These are phyloP conservation scores for Drosophila helvetica DNA, from an alignment of 2,888 invertebrate genomes.

Conservation along the genomic window DNA sequence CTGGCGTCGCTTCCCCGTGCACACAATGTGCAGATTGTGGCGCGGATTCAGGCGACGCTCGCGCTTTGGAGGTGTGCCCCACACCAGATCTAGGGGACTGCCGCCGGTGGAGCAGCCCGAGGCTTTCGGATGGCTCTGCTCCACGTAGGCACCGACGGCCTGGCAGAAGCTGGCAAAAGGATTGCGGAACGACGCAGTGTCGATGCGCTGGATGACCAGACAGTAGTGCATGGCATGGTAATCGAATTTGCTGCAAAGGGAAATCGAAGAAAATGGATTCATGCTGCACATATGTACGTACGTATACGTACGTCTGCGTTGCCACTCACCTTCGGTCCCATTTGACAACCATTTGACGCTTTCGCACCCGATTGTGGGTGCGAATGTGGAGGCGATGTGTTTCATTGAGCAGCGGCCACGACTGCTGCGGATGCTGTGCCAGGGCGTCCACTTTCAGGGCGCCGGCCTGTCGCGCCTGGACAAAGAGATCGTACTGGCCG, in stretches of 20 bases:
- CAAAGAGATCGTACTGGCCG: conserved; percentile 83
- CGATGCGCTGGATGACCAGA: conserved; percentile 78
- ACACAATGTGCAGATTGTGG: conserved; percentile 76
- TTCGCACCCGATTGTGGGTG: conserved; percentile 83
- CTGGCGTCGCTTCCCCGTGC: conserved; percentile 82
- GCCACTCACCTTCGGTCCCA: conserved; percentile 79
- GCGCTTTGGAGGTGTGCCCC: conserved; percentile 77
- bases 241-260: conserved; percentile 81
- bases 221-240: conserved; percentile 84
- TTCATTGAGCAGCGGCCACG: conserved; percentile 82
- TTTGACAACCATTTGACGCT: conserved; percentile 83
- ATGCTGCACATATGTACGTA: no score
- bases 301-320: background rate
- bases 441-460: conserved; percentile 81
- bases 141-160: conserved; percentile 61
- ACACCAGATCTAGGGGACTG: conserved; percentile 74
- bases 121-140: conserved; percentile 38
- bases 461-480: conserved; percentile 79
- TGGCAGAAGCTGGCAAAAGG: conserved; percentile 65
- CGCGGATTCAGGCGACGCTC: conserved; percentile 72
- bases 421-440: conserved; percentile 80
- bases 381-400: conserved; percentile 81
- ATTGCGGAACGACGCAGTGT: conserved; percentile 14
- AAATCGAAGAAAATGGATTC: background rate
- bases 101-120: conserved; percentile 50